Conservation (phyloP, 2,797 vertebrate genomes). For the Phyllotis vaccarum region DNA sequence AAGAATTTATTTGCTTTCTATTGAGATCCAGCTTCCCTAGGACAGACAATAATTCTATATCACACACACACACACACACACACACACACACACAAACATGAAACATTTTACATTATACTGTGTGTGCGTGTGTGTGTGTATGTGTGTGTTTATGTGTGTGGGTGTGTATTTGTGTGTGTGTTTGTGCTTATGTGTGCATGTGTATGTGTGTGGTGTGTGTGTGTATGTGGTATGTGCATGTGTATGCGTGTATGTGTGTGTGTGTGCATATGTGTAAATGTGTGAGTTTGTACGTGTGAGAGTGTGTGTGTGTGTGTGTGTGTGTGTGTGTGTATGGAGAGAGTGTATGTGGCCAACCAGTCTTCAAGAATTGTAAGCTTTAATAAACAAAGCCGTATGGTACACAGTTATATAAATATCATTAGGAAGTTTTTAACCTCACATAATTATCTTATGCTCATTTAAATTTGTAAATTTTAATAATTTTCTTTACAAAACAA, state of each 20-base stretch:
- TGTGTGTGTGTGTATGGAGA: background rate
- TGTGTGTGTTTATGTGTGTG: too few species aligned
- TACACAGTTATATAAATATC: background rate
- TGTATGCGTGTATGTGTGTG: accelerated
- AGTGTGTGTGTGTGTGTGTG: too few species aligned
- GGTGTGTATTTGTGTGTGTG: background rate
- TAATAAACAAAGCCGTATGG: background rate
- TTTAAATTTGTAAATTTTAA: conserved; percentile 25
- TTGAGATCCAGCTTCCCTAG: background rate
- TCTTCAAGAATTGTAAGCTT: background rate
- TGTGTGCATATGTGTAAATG: background rate
- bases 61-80: too few species aligned
- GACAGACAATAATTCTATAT: background rate
- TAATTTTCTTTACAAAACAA: background rate
- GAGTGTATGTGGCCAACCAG: background rate
- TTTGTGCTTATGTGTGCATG: too few species aligned
- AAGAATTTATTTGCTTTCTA: background rate
- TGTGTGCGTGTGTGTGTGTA: background rate
- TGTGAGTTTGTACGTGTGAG: background rate
- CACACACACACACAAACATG: too few species aligned
- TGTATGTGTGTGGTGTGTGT: background rate
- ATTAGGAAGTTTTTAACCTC: background rate
- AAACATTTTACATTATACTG: too few species aligned
- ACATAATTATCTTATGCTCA: background rate
- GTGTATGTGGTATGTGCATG: background rate